phyloP scores from a whole-genome alignment of 1,140 invertebrate genomes.

The Aphelinus certus region DNA sequence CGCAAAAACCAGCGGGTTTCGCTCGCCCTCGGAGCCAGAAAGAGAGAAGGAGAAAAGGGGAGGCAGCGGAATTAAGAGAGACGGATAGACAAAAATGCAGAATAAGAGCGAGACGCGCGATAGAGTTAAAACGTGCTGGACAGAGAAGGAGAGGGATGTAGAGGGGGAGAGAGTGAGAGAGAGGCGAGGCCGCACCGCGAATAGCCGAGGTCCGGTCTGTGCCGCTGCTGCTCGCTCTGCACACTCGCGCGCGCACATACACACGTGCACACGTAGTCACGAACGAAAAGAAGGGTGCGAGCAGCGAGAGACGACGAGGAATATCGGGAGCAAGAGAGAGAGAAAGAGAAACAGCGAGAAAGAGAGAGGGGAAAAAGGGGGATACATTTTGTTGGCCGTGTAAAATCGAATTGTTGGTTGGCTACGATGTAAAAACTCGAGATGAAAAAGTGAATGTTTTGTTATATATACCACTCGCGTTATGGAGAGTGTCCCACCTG shows the following conservation, averaged over 20 bases:
- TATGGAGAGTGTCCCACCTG: too few relatives aligned
- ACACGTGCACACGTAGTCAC: background rate
- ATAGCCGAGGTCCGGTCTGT: conserved; percentile 20
- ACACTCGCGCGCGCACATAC: background rate
- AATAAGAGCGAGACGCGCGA: background rate
- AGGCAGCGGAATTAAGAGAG: conserved; percentile 27
- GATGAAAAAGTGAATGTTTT: too few relatives aligned
- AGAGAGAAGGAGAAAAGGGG: conserved; percentile 10
- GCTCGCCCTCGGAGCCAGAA: background rate
- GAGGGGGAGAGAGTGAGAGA: conserved; percentile 8
- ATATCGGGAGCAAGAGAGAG: conserved; percentile 2
- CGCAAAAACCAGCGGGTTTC: background rate
- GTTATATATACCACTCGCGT: too few relatives aligned
- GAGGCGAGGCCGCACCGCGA: conserved; percentile 10
- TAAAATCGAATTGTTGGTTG: too few relatives aligned
- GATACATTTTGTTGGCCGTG: too few relatives aligned
- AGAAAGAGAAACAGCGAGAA: background rate
- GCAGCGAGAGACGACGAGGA: background rate
- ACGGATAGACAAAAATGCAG: conserved; percentile 22
- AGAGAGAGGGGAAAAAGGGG: too few relatives aligned
- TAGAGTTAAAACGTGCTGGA: conserved; percentile 7
- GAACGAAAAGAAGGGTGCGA: background rate
- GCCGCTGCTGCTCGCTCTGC: background rate
- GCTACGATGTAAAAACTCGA: too few relatives aligned
- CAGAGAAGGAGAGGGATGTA: conserved; percentile 7